These are phyloP conservation scores for Caenorhabditis sp. DNA, from an alignment of 2,888 invertebrate species.

Conservation along the genomic window DNA sequence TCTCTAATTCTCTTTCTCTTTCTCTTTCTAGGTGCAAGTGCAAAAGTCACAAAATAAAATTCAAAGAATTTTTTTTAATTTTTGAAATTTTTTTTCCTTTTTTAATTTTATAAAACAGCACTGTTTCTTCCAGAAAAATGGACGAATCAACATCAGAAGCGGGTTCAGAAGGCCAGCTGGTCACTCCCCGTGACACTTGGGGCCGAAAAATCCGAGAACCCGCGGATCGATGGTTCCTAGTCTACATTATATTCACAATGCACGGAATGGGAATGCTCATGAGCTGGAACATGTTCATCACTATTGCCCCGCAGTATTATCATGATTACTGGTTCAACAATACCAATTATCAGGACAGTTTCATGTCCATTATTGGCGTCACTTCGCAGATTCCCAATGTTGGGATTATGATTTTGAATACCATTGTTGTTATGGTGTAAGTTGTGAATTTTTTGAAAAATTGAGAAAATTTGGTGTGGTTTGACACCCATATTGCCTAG, in stretches of 20 bases:
- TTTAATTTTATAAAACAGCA: too few species aligned
- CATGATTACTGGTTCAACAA: slow-evolving; percentile 89
- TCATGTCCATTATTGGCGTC: slow-evolving; percentile 91
- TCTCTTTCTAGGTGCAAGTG: too few species aligned
- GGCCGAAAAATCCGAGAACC: slow-evolving; percentile 46
- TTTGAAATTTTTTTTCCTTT: slow-evolving; percentile 17
- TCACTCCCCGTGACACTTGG: slow-evolving; percentile 55
- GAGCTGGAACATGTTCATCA: slow-evolving; percentile 74
- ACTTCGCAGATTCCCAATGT: slow-evolving; percentile 96
- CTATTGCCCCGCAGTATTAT: slow-evolving; percentile 86
- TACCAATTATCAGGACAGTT: slow-evolving; percentile 87
- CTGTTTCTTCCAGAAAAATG: slow-evolving; percentile 46
- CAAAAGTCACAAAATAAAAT: too few species aligned
- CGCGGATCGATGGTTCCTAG: slow-evolving; percentile 58
- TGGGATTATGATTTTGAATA: slow-evolving; percentile 88
- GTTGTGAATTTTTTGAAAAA: slow-evolving; percentile 2
- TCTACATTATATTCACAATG: slow-evolving; percentile 70
- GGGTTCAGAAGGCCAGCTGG: slow-evolving; percentile 20
- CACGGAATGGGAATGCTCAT: slow-evolving; percentile 74
- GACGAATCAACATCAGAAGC: slow-evolving; percentile 15
- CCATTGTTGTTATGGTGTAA: slow-evolving; percentile 75
- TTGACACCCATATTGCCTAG: slow-evolving; percentile 4
- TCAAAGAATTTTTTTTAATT: neutral
- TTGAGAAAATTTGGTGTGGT: neutral
- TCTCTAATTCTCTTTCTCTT: neutral